Conservation (phyloP, 2,797 vertebrate genomes). For the Sylvia borin region DNA sequence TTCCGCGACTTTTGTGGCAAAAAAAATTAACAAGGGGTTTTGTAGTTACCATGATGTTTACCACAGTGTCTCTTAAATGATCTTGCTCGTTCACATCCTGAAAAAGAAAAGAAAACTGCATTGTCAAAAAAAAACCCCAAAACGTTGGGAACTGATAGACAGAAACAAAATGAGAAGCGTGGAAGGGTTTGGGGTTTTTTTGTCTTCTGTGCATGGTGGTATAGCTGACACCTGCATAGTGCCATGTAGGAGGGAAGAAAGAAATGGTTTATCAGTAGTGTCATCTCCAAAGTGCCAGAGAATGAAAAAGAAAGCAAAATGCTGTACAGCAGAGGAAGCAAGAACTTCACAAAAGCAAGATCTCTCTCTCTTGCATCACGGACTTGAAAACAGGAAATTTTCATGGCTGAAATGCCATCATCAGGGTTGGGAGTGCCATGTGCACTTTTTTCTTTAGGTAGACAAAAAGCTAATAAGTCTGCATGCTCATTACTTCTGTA, state of each 20-base stretch:
- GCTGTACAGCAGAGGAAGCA: not conserved
- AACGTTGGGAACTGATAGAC: not conserved
- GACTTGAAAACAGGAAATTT: not conserved
- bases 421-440: not conserved
- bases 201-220: not conserved
- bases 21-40: conserved; percentile 41
- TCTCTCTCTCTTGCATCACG: not conserved
- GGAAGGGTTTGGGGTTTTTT: not conserved
- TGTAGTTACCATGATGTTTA: conserved; percentile 3
- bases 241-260: not conserved
- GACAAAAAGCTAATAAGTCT: not conserved
- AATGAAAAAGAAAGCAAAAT: not conserved
- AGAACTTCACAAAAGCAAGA: not conserved
- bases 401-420: not conserved
- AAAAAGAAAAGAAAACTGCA: conserved; percentile 29
- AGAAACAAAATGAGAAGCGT: not conserved
- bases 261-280: not conserved
- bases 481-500: not conserved
- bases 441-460: not conserved
- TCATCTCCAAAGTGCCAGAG: not conserved
- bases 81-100: conserved; percentile 24
- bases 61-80: conserved; percentile 17
- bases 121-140: not conserved
- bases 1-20: conserved; percentile 26
- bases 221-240: not conserved